Conservation (phyloP, 2,113 vertebrate genomes). For the Myotis davidii region DNA sequence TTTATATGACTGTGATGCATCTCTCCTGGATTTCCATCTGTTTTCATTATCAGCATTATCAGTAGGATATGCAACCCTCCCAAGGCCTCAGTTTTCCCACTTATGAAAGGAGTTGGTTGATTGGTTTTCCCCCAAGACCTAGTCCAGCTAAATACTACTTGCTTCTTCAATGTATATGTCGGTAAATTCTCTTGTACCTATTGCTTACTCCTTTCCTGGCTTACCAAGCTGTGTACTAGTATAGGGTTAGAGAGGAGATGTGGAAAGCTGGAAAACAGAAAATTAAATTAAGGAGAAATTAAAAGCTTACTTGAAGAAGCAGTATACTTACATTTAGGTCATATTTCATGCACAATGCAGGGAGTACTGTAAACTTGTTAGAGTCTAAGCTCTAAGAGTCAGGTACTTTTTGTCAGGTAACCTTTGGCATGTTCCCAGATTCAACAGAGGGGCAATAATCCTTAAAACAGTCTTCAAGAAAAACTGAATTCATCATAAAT, state of each 20-base stretch:
- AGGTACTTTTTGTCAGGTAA: background rate
- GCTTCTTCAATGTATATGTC: background rate
- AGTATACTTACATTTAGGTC: background rate
- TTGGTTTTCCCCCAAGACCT: background rate
- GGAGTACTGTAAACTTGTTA: background rate
- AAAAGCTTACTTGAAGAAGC: background rate
- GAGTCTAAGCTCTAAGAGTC: background rate
- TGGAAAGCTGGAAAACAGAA: background rate
- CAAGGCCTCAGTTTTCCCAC: background rate
- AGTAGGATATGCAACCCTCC: background rate
- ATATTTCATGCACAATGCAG: background rate
- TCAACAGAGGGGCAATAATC: background rate
- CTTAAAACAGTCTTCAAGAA: background rate
- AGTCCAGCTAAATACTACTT: background rate
- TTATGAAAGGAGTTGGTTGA: background rate
- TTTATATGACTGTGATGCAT: background rate
- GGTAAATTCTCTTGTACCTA: background rate
- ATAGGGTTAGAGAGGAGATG: background rate
- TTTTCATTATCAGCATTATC: background rate
- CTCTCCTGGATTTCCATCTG: background rate
- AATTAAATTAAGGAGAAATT: background rate
- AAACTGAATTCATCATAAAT: background rate
- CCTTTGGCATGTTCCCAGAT: background rate
- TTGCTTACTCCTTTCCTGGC: background rate
- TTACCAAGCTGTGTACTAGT: background rate